A percentile compares a stretch with the other conserved stretches of the same genome.
Conservation (phyloP, 2,113 vertebrate species). For the Pongo abelii region DNA sequence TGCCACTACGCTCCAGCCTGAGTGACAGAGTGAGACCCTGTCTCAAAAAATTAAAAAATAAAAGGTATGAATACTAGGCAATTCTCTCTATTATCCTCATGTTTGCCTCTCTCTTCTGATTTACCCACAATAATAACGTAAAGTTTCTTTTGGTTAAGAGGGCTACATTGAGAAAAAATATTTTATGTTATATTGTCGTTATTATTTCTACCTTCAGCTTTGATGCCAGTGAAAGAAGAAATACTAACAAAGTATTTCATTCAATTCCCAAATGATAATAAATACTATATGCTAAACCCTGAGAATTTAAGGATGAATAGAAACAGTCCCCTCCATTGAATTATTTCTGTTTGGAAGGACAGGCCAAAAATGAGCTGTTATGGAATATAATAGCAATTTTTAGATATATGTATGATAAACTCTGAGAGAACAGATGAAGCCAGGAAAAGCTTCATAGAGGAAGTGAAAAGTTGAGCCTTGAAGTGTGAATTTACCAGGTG, state of each 20-base stretch:
- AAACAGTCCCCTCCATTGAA: background rate
- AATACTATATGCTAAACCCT: background rate
- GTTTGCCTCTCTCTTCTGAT: background rate
- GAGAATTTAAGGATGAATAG: background rate
- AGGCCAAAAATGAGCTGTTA: background rate
- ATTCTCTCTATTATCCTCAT: background rate
- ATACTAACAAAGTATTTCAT: background rate
- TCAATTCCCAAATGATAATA: background rate
- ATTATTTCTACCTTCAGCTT: conserved; percentile 17
- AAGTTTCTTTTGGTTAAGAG: background rate
- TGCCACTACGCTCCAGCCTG: no score
- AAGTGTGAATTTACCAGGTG: background rate
- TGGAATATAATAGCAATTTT: background rate
- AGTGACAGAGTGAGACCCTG: no score
- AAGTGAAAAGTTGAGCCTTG: background rate
- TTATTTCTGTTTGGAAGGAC: conserved; percentile 24
- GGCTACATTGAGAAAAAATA: background rate
- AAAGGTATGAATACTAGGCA: background rate
- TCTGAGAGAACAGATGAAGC: background rate
- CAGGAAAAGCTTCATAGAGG: background rate
- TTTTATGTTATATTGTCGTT: background rate
- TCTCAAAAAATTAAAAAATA: no score
- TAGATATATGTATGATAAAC: background rate
- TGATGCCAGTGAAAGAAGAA: background rate
- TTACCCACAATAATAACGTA: background rate